Evolutionary conservation across 2,888 invertebrate species (phyloP).

Genomic region (Rhagonycha fulva): DNA sequence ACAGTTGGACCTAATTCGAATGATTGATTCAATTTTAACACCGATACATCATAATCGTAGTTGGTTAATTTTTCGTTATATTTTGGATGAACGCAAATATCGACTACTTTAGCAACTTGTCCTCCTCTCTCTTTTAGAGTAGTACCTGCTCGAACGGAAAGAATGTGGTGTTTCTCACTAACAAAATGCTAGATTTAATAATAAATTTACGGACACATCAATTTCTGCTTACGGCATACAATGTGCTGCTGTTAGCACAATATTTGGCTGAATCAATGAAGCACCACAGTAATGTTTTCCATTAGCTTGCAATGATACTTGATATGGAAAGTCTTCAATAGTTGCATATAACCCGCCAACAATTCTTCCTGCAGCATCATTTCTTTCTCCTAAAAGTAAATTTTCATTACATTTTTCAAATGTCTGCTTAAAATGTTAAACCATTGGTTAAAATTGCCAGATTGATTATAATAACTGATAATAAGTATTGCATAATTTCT

Average conservation of each 20-base stretch:
- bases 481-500: not conserved
- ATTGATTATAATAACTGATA: not conserved
- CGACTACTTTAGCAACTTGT: not conserved
- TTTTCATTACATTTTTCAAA: not conserved
- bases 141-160: constrained; percentile 11
- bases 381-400: not conserved
- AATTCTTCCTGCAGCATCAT: constrained; percentile 9
- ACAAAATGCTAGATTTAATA: not conserved
- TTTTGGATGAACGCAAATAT: not conserved
- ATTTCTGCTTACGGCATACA: constrained; percentile 7
- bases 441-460: not conserved
- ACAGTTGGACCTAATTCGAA: not conserved
- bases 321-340: constrained; percentile 23
- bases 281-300: constrained; percentile 24
- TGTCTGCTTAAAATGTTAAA: not conserved
- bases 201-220: not conserved
- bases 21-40: not conserved
- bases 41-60: constrained; percentile 12
- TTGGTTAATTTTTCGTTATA: not conserved
- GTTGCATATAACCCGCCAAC: constrained; percentile 15
- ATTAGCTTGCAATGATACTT: constrained; percentile 15
- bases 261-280: constrained; percentile 13
- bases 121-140: constrained; percentile 4
- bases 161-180: not conserved
- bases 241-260: constrained; percentile 27